Evolutionary conservation across 2,888 invertebrate species (phyloP), one percentile per base, ranked within the genome.

Genomic region (Euzophera pinguis): DNA sequence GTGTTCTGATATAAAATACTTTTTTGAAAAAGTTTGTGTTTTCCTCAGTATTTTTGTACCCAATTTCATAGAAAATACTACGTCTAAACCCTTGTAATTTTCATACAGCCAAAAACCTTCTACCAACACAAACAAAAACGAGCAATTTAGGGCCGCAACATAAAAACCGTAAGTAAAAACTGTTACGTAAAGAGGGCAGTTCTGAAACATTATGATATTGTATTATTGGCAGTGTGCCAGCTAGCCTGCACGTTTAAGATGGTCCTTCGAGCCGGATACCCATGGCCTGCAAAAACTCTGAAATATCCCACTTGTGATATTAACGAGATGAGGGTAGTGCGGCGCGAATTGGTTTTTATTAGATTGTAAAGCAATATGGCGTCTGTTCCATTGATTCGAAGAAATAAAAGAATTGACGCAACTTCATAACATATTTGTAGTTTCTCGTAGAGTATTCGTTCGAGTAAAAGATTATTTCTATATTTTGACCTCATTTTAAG

Each of bases 161-260:
- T 16, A 45, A 45, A 45, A 45, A 45, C 45, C 10, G 14, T 32
- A 54, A 60, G 60, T 54, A 61, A 62, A 65, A 68, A 63, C 64
- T 59, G 59, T 58, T 58, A 61, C 60, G 64, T 64, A 65, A 70
- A 64, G 62, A 70, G 60, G 64, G 57, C 59, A 62, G 64, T 62
- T 65, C 61, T 69, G 65, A 71, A 71, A 70, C 71, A 68, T 73
- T 70, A 71, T 68, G 67, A 72, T 79, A 75, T 80, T 75, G 73
- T 72, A 71, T 72, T 74, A 75, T 75, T 82, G 81, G 81, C 75
- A 57, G 61, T 53, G 52, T 58, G 76, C 82, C 79, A 81, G 60
- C 58, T 60, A 69, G 67, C 68, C 71, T 64, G 71, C 71, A 67
- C 67, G 63, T 66, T 65, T 63, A 63, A 62, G 67, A 62, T 62